Evolutionary conservation across 2,113 vertebrate genomes (phyloP), one percentile per base, ranked within the genome.

Genomic region (Osmerus mordax): DNA sequence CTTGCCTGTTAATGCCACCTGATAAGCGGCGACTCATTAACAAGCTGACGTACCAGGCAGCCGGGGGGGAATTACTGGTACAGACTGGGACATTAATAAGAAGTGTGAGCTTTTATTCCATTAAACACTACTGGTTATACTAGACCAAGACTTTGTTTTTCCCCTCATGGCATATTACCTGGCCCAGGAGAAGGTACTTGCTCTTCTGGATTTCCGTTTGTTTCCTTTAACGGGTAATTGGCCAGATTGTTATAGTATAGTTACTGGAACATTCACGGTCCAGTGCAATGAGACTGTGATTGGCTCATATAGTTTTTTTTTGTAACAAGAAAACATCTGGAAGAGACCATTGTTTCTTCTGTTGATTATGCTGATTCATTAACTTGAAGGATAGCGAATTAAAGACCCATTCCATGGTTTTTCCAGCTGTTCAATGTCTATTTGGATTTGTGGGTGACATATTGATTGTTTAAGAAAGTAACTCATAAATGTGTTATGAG

Each of bases 11-110:
- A 90, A 90, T 87, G 84, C 84, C 74, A 83, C 83, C 81, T 86
- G 88, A 90, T 88, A 89, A 89, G 87, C 88, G 76, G 81, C 80
- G 88, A 88, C 77, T 89, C 88, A 89, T 90, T 89, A 88, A 87
- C 89, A 87, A 87, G 86, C 76, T 2, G 83, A 77, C 82, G 84
- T 86, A 84, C 86, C 86, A 81, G 80, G 81, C 78, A 82, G 86
- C 62, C 82, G 1, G 78, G 25, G 84, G 89, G 87, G 86, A 87
- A 87, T 23, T 82, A 84, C 83, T 78, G 81, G 82, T 77, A 87
- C 82, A 83, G 85, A 79, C 86, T 81, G 89, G 86, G 87, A 86
- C 86, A 87, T 90, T 88, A 87, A 88, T 87, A 90, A 88, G 81
- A 87, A 72, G 82, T 75, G 81, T 72, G 77, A 82, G 86, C 85